Percentiles rank a stretch among this genome's conserved stretches.
Conservation (phyloP, 2,888 invertebrate genomes). For the Geotrupes spiniger region DNA sequence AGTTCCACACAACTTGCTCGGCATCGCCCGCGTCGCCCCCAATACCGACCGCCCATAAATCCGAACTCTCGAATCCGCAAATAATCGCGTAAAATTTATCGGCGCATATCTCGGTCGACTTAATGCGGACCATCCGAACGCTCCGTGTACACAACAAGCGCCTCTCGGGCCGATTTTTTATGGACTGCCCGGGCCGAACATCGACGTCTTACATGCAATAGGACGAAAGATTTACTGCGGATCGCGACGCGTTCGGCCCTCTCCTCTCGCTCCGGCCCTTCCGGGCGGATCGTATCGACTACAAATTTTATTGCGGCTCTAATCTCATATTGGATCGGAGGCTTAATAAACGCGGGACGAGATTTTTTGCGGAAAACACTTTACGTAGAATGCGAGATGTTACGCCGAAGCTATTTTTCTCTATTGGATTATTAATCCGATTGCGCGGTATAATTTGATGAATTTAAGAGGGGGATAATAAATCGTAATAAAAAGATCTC, state of each 20-base stretch:
- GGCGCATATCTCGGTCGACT: background rate
- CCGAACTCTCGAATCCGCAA: no score
- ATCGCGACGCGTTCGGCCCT: background rate
- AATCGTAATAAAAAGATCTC: no score
- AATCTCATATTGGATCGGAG: constrained; percentile 2
- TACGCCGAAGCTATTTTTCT: background rate
- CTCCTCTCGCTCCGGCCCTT: background rate
- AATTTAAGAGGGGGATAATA: no score
- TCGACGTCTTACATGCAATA: constrained; percentile 3
- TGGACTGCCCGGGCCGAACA: background rate
- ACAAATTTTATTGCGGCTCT: background rate
- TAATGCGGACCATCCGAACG: background rate
- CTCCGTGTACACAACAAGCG: background rate
- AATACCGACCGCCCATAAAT: no score
- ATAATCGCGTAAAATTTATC: no score
- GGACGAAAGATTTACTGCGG: background rate
- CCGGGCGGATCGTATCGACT: background rate
- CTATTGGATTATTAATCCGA: background rate
- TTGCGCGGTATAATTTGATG: background rate
- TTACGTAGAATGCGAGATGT: background rate
- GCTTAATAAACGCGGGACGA: constrained; percentile 2
- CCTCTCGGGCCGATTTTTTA: no score
- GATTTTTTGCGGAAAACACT: constrained; percentile 1
- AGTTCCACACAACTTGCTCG: no score
- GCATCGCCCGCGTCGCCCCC: no score